Base-by-base conservation (phyloP, 2,888 invertebrate species). In the Acrobasis repandana region DNA sequence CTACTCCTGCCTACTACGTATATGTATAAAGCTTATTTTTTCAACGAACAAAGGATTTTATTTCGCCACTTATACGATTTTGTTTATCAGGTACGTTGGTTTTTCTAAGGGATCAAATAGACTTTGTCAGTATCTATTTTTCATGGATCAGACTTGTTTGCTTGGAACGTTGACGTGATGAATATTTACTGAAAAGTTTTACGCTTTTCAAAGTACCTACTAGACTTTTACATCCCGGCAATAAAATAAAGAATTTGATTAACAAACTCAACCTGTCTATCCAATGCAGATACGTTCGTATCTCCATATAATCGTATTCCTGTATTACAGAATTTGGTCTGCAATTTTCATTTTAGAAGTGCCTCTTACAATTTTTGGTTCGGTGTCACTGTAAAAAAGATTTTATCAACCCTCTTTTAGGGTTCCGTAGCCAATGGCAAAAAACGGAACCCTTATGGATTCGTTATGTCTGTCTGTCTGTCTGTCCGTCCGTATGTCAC, bases 41-140 rank as follows among this genome's bases (percentile, higher is more conserved):
- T 50, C 20, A 0, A 34, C 9, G 6, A 20, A 59, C 51, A 59
- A 59, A 58, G 51, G 59, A 51, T 59, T 51, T 59, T 47, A 38
- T 54, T 36, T 18, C 54, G 38, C 38, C 36, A 15, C 54, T 47
- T 56, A 56, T 56, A 47, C 56, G 28, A 47, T 56, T 56, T 47
- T 56, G 56, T 57, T 57, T 47, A 14, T 36, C 33, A 48, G 33
- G 34, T 43, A 43, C 47, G 20, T 57, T 36, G 34, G 9, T 43
- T 43, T 56, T 38, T 20, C 43, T 20, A 20, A 43, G 43, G 43
- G 56, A 46, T 46, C 14, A 46, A 46, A 36, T 36, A n/a, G 20
- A 47, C 43, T 43, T 43, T 28, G 18, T 46, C 33, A n/a, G 57
- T 48, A 58, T 52, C 16, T 36, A 52, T 52, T 36, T 52, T 52